Evolutionary conservation across 1,140 invertebrate species (phyloP).

Genomic region (Drosophila funebris): DNA sequence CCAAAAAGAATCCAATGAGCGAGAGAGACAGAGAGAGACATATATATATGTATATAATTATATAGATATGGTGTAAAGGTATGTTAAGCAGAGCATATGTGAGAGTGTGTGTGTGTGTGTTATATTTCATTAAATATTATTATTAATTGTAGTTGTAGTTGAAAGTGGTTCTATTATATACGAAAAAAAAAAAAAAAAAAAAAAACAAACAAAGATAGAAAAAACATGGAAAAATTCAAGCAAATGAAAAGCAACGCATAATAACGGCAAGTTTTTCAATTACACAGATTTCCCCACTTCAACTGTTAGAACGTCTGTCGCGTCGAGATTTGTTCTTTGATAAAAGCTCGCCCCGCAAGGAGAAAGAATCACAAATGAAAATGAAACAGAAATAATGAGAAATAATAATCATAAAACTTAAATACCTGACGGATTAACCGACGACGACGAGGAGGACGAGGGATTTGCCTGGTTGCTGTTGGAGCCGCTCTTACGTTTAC

Average conservation of each 20-base stretch:
- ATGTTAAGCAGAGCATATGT: conserved; percentile 13
- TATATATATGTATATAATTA: neutral
- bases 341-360: neutral
- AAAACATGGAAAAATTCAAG: neutral
- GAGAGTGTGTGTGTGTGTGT: conserved; percentile 16
- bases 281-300: neutral
- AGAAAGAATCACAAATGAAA: conserved; percentile 3
- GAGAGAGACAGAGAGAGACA: neutral
- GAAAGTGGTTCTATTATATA: neutral
- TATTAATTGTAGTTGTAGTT: neutral
- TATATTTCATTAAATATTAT: neutral
- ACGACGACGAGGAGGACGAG: conserved; percentile 78
- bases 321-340: neutral
- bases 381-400: conserved; percentile 28
- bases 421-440: conserved; percentile 83
- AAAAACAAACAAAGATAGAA: too few species aligned
- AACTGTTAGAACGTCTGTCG: neutral
- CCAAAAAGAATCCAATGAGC: neutral
- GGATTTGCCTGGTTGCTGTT: conserved; percentile 64
- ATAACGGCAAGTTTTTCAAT: neutral
- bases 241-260: neutral
- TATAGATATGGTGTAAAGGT: neutral
- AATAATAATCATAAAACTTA: conserved; percentile 58
- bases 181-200: neutral
- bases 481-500: conserved; percentile 85